Percentiles rank a stretch among this genome's conserved stretches.
Conservation (phyloP, 35 echinoderm and acorn worm species). For the Apostichopus parvimensis region DNA sequence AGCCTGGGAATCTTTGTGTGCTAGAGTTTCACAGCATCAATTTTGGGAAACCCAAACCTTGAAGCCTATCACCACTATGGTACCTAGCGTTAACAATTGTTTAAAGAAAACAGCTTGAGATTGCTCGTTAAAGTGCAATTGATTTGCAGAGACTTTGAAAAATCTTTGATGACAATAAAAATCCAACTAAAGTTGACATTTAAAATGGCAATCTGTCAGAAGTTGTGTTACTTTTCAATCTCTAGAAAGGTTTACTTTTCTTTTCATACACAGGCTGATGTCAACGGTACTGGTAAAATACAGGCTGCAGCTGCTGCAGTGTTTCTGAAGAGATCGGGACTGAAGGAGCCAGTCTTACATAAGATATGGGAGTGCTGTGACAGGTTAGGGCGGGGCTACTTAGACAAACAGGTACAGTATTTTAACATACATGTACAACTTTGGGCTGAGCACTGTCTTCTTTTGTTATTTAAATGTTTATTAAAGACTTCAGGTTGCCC, state of each 20-base stretch:
- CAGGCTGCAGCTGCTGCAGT: constrained; percentile 84
- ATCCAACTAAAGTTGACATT: too few species aligned
- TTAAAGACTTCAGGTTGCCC: not conserved
- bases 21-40: too few species aligned
- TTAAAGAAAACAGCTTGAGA: not conserved
- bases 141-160: too few species aligned
- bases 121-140: not conserved
- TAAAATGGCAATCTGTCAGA: too few species aligned
- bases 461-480: not conserved
- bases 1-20: too few species aligned
- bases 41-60: too few species aligned
- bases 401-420: constrained; percentile 86
- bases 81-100: too few species aligned
- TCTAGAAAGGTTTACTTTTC: not conserved
- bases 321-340: constrained; percentile 83
- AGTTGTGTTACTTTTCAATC: too few species aligned
- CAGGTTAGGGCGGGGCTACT: constrained; percentile 73
- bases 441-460: not conserved
- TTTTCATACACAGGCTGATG: constrained; percentile 63
- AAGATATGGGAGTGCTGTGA: constrained; percentile 97
- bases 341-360: constrained; percentile 84
- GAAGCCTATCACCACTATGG: too few species aligned
- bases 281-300: constrained; percentile 74
- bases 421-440: not conserved
- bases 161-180: too few species aligned